Evolutionary conservation across 2,113 vertebrate genomes (phyloP).

Genomic region (Lepus europaeus): DNA sequence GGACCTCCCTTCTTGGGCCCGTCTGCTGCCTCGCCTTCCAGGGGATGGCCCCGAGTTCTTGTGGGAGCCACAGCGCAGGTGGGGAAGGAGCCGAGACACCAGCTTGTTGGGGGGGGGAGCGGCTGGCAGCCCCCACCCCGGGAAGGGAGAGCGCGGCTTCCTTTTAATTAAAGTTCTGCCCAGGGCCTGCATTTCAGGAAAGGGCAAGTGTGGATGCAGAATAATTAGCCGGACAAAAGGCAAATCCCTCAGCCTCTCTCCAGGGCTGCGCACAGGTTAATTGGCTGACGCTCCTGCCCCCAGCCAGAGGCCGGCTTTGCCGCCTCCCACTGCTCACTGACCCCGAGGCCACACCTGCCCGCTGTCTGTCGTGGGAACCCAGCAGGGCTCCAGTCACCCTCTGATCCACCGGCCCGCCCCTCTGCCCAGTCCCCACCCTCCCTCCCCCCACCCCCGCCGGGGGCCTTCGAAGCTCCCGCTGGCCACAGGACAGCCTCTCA

Average conservation of each 20-base stretch:
- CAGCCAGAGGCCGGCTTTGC: slow-evolving; percentile 41
- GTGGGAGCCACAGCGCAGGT: neutral
- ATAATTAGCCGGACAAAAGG: slow-evolving; percentile 80
- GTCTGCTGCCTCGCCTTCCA: no score
- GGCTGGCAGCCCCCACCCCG: neutral
- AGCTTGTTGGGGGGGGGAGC: neutral
- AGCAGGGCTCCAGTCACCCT: slow-evolving; percentile 61
- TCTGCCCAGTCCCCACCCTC: neutral
- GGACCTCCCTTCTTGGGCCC: no score
- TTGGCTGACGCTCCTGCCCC: slow-evolving; percentile 46
- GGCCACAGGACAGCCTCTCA: rapidly evolving
- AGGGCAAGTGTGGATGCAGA: slow-evolving; percentile 68
- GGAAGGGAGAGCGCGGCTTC: slow-evolving; percentile 74
- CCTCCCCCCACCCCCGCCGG: rapidly evolving
- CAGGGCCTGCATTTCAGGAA: slow-evolving; percentile 38
- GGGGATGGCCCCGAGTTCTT: no score
- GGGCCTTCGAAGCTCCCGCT: no score
- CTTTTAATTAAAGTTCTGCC: slow-evolving; percentile 78
- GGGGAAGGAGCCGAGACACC: neutral
- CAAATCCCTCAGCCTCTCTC: slow-evolving; percentile 79
- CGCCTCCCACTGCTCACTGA: slow-evolving; percentile 70
- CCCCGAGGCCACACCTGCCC: slow-evolving; percentile 80
- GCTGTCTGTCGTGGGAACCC: slow-evolving; percentile 79
- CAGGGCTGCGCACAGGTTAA: slow-evolving; percentile 69
- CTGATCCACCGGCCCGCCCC: slow-evolving; percentile 24